These are phyloP conservation scores for Ramphastos sulfuratus DNA, from an alignment of 2,113 vertebrate species.

Conservation along the genomic window DNA sequence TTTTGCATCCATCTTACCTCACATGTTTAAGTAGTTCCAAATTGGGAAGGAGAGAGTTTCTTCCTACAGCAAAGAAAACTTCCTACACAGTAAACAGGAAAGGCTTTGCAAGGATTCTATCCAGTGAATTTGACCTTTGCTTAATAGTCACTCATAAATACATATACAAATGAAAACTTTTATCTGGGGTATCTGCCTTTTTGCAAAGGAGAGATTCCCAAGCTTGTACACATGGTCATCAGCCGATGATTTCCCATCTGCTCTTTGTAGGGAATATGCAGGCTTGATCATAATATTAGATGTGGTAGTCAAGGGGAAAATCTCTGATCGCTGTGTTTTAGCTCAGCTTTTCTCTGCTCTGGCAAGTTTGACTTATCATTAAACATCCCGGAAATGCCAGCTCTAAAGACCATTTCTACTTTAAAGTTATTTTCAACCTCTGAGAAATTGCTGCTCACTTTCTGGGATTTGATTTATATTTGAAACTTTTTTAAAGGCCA, in stretches of 20 bases:
- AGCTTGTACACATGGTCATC: background rate
- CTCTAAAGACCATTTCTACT: conserved; percentile 48
- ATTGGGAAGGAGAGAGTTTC: background rate
- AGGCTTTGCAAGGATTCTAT: background rate
- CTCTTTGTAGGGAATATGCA: background rate
- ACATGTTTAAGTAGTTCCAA: background rate
- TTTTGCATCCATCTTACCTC: background rate
- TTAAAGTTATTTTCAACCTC: conserved; percentile 49
- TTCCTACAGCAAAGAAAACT: background rate
- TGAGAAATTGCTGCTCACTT: conserved; percentile 47
- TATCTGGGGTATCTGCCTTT: background rate
- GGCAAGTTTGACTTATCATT: conserved; percentile 51
- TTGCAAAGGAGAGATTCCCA: background rate
- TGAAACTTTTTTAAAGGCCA: conserved; percentile 56
- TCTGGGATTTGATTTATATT: conserved; percentile 56
- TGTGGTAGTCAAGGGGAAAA: conserved; percentile 24
- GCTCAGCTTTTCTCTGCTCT: conserved; percentile 42
- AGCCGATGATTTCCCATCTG: background rate
- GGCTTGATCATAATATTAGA: conserved; percentile 18
- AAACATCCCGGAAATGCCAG: conserved; percentile 52
- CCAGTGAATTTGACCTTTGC: background rate
- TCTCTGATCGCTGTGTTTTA: conserved; percentile 16
- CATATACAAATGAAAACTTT: background rate
- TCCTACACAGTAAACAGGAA: background rate
- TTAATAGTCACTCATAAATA: background rate